These are phyloP conservation scores for Oenanthe oenanthe DNA, from an alignment of 2,113 vertebrate species.

Conservation along the genomic window DNA sequence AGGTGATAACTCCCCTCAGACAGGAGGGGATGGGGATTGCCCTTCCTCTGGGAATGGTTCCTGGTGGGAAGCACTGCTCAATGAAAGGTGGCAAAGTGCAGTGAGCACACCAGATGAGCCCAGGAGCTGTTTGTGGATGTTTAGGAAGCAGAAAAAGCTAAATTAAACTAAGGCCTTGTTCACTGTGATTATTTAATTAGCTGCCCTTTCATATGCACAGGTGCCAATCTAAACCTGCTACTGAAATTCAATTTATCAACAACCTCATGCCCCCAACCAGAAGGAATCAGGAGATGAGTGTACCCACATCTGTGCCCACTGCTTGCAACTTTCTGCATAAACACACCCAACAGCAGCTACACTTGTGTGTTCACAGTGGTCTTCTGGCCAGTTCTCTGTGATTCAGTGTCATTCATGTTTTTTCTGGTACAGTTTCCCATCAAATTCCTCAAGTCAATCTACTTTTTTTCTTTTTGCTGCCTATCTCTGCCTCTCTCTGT, in stretches of 20 bases:
- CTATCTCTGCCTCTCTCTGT: conserved; percentile 59
- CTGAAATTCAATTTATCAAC: neutral
- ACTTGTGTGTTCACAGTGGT: conserved; percentile 43
- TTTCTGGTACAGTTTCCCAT: conserved; percentile 61
- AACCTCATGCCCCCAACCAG: neutral
- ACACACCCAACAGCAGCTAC: conserved; percentile 22
- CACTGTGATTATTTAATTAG: conserved; percentile 19
- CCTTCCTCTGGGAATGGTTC: neutral
- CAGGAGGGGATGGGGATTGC: neutral
- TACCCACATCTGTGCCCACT: neutral
- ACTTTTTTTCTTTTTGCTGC: conserved; percentile 54
- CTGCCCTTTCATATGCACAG: neutral
- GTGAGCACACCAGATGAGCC: neutral
- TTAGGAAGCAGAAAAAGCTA: neutral
- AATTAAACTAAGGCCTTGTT: conserved; percentile 18
- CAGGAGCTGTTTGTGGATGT: neutral
- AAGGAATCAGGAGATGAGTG: neutral
- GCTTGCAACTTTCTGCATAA: neutral
- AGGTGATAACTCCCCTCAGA: neutral
- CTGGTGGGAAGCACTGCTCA: neutral
- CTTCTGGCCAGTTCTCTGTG: conserved; percentile 49
- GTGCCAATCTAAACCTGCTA: neutral
- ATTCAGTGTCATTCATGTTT: conserved; percentile 61
- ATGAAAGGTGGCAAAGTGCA: neutral
- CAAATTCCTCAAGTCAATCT: conserved; percentile 51